Evolutionary conservation across 2,113 vertebrate genomes (phyloP).

Genomic region (Psittacus erithacus): DNA sequence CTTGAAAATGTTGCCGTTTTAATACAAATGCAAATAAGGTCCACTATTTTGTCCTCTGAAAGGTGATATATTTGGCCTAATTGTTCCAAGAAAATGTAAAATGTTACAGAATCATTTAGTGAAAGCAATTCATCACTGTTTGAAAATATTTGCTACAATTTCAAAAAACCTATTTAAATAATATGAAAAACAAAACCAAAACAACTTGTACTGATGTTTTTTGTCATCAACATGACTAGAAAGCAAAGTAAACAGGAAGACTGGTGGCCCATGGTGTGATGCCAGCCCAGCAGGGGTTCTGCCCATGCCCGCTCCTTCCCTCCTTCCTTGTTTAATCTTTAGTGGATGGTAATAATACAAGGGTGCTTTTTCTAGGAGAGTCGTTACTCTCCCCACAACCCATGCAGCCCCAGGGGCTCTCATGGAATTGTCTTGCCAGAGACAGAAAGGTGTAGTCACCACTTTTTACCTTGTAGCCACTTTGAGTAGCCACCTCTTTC

Average conservation of each 20-base stretch:
- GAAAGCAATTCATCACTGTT: not conserved
- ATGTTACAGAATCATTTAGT: not conserved
- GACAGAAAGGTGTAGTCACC: not conserved
- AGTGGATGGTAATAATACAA: not conserved
- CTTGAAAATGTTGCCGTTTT: not conserved
- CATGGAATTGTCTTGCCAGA: not conserved
- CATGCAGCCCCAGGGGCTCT: not conserved
- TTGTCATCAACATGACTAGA: not conserved
- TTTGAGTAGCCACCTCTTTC: constrained; percentile 64
- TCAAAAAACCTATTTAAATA: not conserved
- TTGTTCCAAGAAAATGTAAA: not conserved
- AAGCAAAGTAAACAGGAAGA: not conserved
- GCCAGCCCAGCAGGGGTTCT: not conserved
- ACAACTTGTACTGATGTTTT: not conserved
- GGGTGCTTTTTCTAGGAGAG: not conserved
- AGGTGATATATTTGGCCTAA: not conserved
- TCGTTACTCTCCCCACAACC: not conserved
- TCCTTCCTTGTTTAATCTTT: not conserved
- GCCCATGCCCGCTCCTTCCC: not conserved
- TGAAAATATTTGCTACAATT: not conserved
- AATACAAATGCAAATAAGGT: not conserved
- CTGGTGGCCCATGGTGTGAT: not conserved
- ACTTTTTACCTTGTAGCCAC: not conserved
- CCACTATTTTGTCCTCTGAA: not conserved
- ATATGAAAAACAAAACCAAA: not conserved